Percentiles rank a stretch among this genome's conserved stretches.
Evolutionary conservation across 2,888 invertebrate genomes (phyloP).

Genomic region (Norana najaformis): DNA sequence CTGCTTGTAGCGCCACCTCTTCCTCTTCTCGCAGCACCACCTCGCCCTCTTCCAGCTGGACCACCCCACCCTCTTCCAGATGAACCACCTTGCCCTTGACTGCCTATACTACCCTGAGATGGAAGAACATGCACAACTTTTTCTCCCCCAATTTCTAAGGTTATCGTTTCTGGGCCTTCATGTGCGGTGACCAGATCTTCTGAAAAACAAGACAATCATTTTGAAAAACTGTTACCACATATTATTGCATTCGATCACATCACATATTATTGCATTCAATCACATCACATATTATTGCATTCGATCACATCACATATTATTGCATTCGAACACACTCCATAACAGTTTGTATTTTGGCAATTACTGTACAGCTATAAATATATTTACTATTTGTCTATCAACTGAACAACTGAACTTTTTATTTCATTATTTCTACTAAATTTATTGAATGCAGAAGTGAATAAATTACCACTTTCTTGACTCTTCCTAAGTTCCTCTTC

Average conservation of each 20-base stretch:
- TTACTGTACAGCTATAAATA: too few species aligned
- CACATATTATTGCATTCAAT: too few species aligned
- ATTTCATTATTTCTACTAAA: not conserved
- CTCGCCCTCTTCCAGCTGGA: conserved; percentile 37
- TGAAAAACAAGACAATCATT: not conserved
- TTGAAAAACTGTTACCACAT: not conserved
- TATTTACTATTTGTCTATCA: too few species aligned
- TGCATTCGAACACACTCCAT: too few species aligned
- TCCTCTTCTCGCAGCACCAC: conserved; percentile 37
- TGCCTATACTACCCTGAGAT: conserved; percentile 38
- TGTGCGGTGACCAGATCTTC: not conserved
- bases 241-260: too few species aligned
- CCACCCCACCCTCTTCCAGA: conserved; percentile 34
- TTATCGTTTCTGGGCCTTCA: conserved; percentile 8
- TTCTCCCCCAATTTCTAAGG: not conserved
- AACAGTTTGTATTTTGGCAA: too few species aligned
- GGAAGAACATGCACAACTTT: not conserved
- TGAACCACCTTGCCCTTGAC: conserved; percentile 40
- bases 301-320: too few species aligned
- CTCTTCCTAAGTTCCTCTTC: conserved; percentile 53
- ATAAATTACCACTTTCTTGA: conserved; percentile 43
- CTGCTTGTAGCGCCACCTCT: conserved; percentile 36
- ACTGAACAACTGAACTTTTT: not conserved
- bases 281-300: too few species aligned
- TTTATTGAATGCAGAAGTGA: not conserved